phyloP scores from a whole-genome alignment of 2,888 invertebrate genomes.

The Plutella xylostella region DNA sequence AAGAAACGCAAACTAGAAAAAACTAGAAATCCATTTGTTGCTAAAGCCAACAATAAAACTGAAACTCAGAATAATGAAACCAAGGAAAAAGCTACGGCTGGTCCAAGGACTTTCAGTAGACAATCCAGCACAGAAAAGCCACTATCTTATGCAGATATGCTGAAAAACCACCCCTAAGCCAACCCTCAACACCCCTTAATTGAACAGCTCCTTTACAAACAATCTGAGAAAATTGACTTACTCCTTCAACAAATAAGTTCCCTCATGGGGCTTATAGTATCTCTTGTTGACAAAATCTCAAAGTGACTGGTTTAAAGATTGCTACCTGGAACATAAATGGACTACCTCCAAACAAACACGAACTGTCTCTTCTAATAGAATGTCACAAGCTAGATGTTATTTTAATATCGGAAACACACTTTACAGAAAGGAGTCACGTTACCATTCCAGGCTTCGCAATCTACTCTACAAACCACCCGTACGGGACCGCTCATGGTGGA shows the following conservation, averaged over 20 bases:
- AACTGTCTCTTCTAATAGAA: too few species aligned
- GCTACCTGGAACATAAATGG: too few species aligned
- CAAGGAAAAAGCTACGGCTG: not conserved
- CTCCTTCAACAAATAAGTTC: not conserved
- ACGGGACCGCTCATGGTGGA: too few species aligned
- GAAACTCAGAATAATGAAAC: not conserved
- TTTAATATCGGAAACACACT: too few species aligned
- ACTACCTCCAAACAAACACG: too few species aligned
- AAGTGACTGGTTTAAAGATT: too few species aligned
- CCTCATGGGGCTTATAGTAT: not conserved
- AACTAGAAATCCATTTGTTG: not conserved
- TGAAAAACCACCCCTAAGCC: not conserved
- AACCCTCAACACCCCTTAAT: not conserved
- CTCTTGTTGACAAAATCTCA: too few species aligned
- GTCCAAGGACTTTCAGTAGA: not conserved
- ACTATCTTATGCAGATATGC: not conserved
- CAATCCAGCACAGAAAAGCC: not conserved
- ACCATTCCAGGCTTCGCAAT: too few species aligned
- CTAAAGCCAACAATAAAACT: not conserved
- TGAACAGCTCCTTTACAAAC: not conserved
- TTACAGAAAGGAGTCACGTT: too few species aligned
- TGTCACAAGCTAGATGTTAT: too few species aligned
- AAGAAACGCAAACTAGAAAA: too few species aligned
- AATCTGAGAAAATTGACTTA: not conserved
- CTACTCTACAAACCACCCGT: too few species aligned